Conservation (phyloP, 2,113 vertebrate species). For the Dasyurus viverrinus region DNA sequence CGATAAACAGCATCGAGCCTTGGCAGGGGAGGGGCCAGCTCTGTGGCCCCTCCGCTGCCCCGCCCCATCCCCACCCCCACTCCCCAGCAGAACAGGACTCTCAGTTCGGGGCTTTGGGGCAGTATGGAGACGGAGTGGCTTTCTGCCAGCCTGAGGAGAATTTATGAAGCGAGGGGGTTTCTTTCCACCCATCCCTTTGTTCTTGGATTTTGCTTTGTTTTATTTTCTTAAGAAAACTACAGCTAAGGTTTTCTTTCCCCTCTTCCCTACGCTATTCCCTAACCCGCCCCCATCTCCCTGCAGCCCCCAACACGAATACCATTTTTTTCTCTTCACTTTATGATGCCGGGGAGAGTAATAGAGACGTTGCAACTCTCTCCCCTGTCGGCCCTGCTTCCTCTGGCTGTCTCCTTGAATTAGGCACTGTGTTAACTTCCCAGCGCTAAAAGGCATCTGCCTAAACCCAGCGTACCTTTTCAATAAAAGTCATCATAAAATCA, state of each 20-base stretch:
- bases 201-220: slow-evolving; percentile 73
- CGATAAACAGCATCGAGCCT: slow-evolving; percentile 42
- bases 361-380: slow-evolving; percentile 87
- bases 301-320: slow-evolving; percentile 66
- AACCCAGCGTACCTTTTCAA: slow-evolving; percentile 87
- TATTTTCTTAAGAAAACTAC: slow-evolving; percentile 74
- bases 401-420: slow-evolving; percentile 92
- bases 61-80: neutral
- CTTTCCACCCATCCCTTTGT: slow-evolving; percentile 79
- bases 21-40: slow-evolving; percentile 50
- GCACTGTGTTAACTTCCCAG: slow-evolving; percentile 88
- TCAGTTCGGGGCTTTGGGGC: slow-evolving; percentile 56
- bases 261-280: slow-evolving; percentile 55
- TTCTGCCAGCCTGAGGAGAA: slow-evolving; percentile 70
- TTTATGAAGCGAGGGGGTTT: slow-evolving; percentile 77
- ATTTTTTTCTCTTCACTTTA: slow-evolving; percentile 86
- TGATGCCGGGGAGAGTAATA: slow-evolving; percentile 90
- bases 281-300: slow-evolving; percentile 47
- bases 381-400: slow-evolving; percentile 88
- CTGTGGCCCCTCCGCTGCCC: neutral
- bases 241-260: slow-evolving; percentile 73
- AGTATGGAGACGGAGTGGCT: slow-evolving; percentile 64
- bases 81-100: slow-evolving; percentile 67
- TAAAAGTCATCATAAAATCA: slow-evolving; percentile 90
- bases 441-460: slow-evolving; percentile 88